Percentiles rank a stretch among this genome's conserved stretches.
phyloP scores from a whole-genome alignment of 2,888 invertebrate genomes.

The Cerceris ruficornis region DNA sequence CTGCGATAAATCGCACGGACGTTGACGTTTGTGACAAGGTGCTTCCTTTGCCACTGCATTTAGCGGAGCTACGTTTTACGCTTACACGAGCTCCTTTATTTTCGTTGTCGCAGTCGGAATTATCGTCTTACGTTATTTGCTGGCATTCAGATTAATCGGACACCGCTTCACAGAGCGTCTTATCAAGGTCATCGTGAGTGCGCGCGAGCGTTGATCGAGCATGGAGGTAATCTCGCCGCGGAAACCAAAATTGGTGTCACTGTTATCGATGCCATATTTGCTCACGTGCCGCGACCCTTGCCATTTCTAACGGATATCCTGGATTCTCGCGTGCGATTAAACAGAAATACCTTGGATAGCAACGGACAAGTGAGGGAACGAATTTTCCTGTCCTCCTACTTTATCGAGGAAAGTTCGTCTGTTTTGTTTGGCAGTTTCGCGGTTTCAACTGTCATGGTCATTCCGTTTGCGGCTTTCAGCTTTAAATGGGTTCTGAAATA shows the following conservation, averaged over 20 bases:
- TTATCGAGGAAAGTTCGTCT: background rate
- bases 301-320: slow-evolving; percentile 77
- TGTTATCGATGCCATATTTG: slow-evolving; percentile 79
- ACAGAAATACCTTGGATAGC: slow-evolving; percentile 69
- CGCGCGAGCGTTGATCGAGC: slow-evolving; percentile 81
- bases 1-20: slow-evolving; percentile 1
- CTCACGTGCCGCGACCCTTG: slow-evolving; percentile 77
- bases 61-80: background rate
- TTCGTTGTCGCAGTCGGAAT: background rate
- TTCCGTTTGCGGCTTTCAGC: background rate
- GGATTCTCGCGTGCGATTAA: slow-evolving; percentile 71
- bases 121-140: background rate
- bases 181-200: slow-evolving; percentile 82
- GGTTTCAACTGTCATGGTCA: background rate
- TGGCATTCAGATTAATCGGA: slow-evolving; percentile 76
- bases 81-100: background rate
- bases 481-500: too few species aligned
- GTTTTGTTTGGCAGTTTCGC: background rate
- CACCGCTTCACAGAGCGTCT: slow-evolving; percentile 84
- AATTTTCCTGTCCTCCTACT: background rate
- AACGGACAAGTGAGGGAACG: slow-evolving; percentile 61
- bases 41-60: background rate
- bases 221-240: slow-evolving; percentile 79
- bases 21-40: slow-evolving; percentile 52
- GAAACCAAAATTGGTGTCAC: slow-evolving; percentile 74